phyloP scores from a whole-genome alignment of 1,140 invertebrate genomes.

The Drosophila trapezifrons region DNA sequence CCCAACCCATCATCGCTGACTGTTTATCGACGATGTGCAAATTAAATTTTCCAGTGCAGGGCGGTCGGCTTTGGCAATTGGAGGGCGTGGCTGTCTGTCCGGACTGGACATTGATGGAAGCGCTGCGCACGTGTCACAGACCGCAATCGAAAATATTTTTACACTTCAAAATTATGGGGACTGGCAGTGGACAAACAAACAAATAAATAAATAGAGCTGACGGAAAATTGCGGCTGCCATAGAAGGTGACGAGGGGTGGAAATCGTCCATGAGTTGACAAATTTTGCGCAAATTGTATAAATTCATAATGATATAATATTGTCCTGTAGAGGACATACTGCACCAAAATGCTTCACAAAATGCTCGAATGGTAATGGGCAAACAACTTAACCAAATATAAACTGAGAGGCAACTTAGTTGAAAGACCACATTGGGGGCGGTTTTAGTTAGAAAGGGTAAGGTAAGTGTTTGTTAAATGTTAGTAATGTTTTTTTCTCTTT shows the following conservation, averaged over 20 bases:
- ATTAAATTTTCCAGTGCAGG: conserved; percentile 67
- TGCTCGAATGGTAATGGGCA: conserved; percentile 9
- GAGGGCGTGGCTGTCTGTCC: conserved; percentile 32
- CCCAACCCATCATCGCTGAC: conserved; percentile 34
- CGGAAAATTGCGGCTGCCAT: conserved; percentile 60
- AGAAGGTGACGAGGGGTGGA: conserved; percentile 14
- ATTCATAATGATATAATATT: conserved; percentile 37
- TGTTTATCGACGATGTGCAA: conserved; percentile 79
- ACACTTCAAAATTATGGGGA: conserved; percentile 70
- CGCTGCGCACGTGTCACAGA: conserved; percentile 67
- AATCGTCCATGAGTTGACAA: conserved; percentile 26
- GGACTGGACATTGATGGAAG: conserved; percentile 64
- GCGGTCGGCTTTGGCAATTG: conserved; percentile 19
- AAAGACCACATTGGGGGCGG: conserved; percentile 29
- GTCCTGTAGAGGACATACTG: conserved; percentile 1
- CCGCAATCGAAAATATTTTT: conserved; percentile 75
- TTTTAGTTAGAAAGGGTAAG: conserved; percentile 6
- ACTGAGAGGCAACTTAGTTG: conserved; percentile 69
- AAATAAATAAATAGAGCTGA: conserved; percentile 64
- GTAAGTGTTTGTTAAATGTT: conserved; percentile 37
- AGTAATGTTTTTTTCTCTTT: conserved; percentile 4
- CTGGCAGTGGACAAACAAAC: conserved; percentile 44
- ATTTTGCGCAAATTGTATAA: conserved; percentile 30
- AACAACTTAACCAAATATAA: conserved; percentile 65
- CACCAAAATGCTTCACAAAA: conserved; percentile 42